Evolutionary conservation across 2,888 invertebrate species (phyloP).

Genomic region (Drosophila mayaguana): DNA sequence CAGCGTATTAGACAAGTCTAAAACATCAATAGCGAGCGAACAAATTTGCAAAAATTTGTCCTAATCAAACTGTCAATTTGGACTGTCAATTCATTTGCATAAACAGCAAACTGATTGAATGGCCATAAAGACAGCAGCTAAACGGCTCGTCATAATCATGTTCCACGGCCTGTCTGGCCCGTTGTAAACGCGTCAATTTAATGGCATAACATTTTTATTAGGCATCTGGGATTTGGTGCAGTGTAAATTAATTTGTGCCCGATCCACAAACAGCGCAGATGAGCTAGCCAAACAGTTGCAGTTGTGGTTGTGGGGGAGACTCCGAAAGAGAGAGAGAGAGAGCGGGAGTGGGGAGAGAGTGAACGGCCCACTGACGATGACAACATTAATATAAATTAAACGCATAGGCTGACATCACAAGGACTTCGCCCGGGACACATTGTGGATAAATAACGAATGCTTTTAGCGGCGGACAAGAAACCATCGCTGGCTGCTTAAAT

Average conservation of each 20-base stretch:
- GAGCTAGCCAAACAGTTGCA: slow-evolving; percentile 18
- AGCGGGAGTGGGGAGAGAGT: background rate
- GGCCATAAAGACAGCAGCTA: slow-evolving; percentile 42
- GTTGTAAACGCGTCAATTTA: slow-evolving; percentile 41
- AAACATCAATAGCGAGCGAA: no score
- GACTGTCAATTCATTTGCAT: slow-evolving; percentile 69
- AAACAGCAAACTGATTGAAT: slow-evolving; percentile 65
- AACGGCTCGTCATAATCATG: slow-evolving; percentile 45
- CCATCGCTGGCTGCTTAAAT: slow-evolving; percentile 57
- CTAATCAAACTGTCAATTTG: slow-evolving; percentile 60
- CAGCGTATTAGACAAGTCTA: no score
- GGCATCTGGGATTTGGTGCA: slow-evolving; percentile 64
- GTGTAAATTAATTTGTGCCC: slow-evolving; percentile 71
- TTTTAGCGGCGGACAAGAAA: slow-evolving; percentile 57
- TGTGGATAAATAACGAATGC: slow-evolving; percentile 59
- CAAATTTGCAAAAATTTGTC: background rate
- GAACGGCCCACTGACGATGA: slow-evolving; percentile 30
- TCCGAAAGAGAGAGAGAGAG: background rate
- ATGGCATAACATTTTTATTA: slow-evolving; percentile 56
- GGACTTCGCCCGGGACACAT: slow-evolving; percentile 32
- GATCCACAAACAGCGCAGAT: slow-evolving; percentile 18
- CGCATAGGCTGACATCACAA: slow-evolving; percentile 56
- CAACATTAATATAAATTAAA: slow-evolving; percentile 80
- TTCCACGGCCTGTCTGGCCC: slow-evolving; percentile 18
- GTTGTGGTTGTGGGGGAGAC: background rate